Evolutionary conservation across 1,140 invertebrate species (phyloP), one percentile per base, ranked within the genome.

Genomic region (Drosophila takahashii): DNA sequence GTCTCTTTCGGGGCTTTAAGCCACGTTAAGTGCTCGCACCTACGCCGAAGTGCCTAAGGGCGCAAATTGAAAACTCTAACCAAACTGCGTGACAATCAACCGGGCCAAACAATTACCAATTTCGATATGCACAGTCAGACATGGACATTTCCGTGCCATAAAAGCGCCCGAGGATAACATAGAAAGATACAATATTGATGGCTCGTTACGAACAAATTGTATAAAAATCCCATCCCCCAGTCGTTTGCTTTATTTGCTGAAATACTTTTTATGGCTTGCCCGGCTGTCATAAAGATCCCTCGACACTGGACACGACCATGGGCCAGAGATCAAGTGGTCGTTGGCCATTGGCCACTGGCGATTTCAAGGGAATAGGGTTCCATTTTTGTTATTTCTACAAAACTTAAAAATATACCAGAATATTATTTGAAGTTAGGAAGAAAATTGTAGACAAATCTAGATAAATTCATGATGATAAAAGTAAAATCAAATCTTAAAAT

Each of bases 11-110:
- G 16, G 15, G 32, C 62, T 54, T 66, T 45, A 65, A 76, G 60
- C 45, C 60, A 52, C 74, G 56, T 69, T 74, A 77, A 85, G 81
- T 81, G 77, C 67, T 77, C 18, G 42, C 83, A 81, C 81, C 81
- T 85, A 75, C 69, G 47, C 27, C 9, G 15, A 3, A 45, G 8
- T 5, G 26, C 13, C 15, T 36, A 9, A 27, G 26, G 34, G 59
- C 59, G 26, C 34, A 74, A 85, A 86, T 77, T 81, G 81, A 77
- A 85, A 71, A 62, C 72, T 66, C 39, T 29, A 77, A 41, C 45
- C 34, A 58, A 81, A 74, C 48, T 64, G 48, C 32, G 48, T 69
- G 62, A 62, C 56, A 81, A 77, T 81, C 59, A 47, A 61, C 34
- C 59, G 47, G 61, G 72, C 53, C 62, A 42, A 76, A 76, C 73